A percentile compares a stretch with the other conserved stretches of the same genome.
These are phyloP conservation scores for Phylloscopus trochilus DNA, from an alignment of 2,113 vertebrate species.

Conservation along the genomic window DNA sequence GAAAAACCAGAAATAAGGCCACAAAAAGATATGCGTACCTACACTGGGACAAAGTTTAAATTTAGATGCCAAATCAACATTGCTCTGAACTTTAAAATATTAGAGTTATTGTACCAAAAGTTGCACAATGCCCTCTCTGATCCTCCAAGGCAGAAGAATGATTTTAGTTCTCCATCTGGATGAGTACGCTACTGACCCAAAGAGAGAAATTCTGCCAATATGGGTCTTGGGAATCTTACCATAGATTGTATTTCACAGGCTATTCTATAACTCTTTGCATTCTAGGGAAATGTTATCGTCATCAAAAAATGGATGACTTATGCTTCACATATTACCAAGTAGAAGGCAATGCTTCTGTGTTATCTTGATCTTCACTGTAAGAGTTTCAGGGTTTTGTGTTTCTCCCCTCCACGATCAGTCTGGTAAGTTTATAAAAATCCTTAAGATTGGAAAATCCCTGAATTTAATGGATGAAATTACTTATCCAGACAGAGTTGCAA, in stretches of 20 bases:
- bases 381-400: neutral
- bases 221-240: neutral
- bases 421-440: neutral
- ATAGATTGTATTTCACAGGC: neutral
- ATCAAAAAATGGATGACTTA: neutral
- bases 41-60: neutral
- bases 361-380: neutral
- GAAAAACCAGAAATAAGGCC: neutral
- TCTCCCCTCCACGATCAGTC: neutral
- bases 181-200: neutral
- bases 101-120: neutral
- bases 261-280: neutral
- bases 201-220: neutral
- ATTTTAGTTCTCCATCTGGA: neutral
- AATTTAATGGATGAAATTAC: neutral
- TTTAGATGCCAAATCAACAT: neutral
- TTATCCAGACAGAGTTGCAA: neutral
- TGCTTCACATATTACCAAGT: neutral
- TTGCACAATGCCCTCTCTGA: neutral
- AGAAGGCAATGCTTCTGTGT: neutral
- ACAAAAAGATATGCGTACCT: neutral
- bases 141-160: neutral
- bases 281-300: neutral
- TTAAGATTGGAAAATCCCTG: neutral
- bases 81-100: neutral